phyloP scores from a whole-genome alignment of 2,797 vertebrate genomes.

The Neosilurus mollespiculum region DNA sequence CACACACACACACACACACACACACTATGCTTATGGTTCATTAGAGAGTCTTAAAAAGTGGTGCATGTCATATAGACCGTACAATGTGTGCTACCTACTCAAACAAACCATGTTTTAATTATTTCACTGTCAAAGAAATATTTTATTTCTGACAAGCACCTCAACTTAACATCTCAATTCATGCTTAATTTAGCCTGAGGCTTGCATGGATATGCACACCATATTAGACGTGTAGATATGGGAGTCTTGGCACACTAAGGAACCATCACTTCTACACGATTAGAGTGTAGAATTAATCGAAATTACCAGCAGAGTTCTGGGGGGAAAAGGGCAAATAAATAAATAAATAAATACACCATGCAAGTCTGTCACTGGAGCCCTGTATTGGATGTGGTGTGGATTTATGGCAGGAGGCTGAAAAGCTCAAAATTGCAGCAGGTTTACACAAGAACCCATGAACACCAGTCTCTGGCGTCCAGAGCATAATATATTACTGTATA shows the following conservation, averaged over 20 bases:
- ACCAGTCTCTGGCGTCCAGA: too few relatives aligned
- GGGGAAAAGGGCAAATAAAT: not conserved
- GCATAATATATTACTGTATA: too few relatives aligned
- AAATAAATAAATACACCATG: not conserved
- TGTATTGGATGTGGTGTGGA: too few relatives aligned
- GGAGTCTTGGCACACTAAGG: not conserved
- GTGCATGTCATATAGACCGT: not conserved
- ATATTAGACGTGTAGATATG: not conserved
- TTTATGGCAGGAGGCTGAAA: too few relatives aligned
- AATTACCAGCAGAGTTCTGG: too few relatives aligned
- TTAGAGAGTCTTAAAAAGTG: not conserved
- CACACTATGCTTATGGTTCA: slow-evolving; percentile 20
- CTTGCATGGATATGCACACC: not conserved
- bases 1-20: slow-evolving; percentile 29
- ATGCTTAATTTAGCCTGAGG: not conserved
- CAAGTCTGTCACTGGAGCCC: too few relatives aligned
- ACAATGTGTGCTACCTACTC: not conserved
- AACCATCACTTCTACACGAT: not conserved
- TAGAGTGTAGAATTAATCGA: too few relatives aligned
- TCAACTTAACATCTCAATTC: not conserved
- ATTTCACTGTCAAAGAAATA: not conserved
- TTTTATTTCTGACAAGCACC: not conserved
- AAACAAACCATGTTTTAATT: not conserved
- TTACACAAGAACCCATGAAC: too few relatives aligned
- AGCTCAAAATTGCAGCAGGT: too few relatives aligned